Evolutionary conservation across 2,888 invertebrate species (phyloP), one percentile per base, ranked within the genome.

Genomic region (Plebejus anna): DNA sequence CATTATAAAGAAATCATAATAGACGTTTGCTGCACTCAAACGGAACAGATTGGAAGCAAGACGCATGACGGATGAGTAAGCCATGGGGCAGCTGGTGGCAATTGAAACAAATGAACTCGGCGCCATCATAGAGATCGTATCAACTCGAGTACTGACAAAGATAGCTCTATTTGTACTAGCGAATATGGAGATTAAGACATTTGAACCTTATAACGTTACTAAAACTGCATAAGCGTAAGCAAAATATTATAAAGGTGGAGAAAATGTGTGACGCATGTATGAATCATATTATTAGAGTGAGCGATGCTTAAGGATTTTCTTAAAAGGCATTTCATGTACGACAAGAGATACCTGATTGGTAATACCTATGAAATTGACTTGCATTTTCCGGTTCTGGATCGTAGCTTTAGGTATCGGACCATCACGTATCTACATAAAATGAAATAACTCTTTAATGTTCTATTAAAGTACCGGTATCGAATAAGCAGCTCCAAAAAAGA

Each of bases 21-120:
- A 55, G 47, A 73, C 28, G 55, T 73, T 47, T 55, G 73, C 32
- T 73, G 73, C 73, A 51, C 73, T 66, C 28, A 75, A 76, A 77
- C 57, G 76, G 70, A 71, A 79, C 72, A 75, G 71, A 78, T 76
- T 79, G 77, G 51, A 22, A 32, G 70, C 70, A 75, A 77, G 77
- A 72, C 42, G 73, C 77, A 72, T 77, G 59, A 78, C 61, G 76
- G 81, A 79, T 82, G 82, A 83, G 82, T 83, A 82, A 82, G 78
- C 80, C 81, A 75, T 73, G 81, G 80, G 83, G 85, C 89, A 89
- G 89, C 88, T 89, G 90, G 82, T 81, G 81, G 83, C 89, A 91
- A 91, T 91, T 91, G 91, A 88, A 73, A 82, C 86, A 87, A 91
- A 90, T 89, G 88, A 89, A 82, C 81, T 78, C 88, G 91, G 91